phyloP scores from a whole-genome alignment of 2,797 vertebrate genomes.

The Alosa sapidissima region DNA sequence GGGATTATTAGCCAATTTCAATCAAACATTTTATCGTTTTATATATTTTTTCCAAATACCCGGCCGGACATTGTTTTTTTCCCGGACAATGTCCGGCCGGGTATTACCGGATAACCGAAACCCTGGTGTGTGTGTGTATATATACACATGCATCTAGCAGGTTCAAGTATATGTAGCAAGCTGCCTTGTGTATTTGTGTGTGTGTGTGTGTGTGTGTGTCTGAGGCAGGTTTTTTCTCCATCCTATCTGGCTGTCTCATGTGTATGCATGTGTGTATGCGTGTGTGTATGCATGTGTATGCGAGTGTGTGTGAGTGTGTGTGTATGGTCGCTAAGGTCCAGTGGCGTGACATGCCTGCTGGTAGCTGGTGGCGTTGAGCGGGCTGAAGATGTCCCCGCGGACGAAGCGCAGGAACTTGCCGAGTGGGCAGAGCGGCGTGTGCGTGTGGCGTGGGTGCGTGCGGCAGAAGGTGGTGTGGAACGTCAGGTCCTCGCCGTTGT shows the following conservation, averaged over 20 bases:
- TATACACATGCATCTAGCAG: background rate
- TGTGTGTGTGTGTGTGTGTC: background rate
- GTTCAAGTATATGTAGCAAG: background rate
- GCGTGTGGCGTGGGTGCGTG: constrained; percentile 69
- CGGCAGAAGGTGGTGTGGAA: constrained; percentile 91
- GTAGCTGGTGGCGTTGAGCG: constrained; percentile 86
- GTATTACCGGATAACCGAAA: background rate
- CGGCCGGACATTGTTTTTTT: too few species aligned
- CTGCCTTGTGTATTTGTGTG: background rate
- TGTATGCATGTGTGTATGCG: background rate
- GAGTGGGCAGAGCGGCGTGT: constrained; percentile 88
- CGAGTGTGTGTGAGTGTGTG: background rate
- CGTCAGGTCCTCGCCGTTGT: constrained; percentile 94
- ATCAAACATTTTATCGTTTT: too few species aligned
- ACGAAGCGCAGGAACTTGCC: constrained; percentile 88
- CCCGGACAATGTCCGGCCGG: too few species aligned
- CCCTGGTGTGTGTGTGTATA: constrained; percentile 13
- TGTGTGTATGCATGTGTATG: background rate
- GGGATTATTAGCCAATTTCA: too few species aligned
- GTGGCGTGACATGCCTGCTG: constrained; percentile 82
- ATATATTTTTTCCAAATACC: too few species aligned
- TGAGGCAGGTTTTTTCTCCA: background rate
- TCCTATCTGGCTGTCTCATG: too few species aligned
- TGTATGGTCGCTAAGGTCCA: constrained; percentile 22
- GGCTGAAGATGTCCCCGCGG: constrained; percentile 86